Evolutionary conservation across 2,888 invertebrate genomes (phyloP), one percentile per base, ranked within the genome.

Genomic region (Kuschelorhynchus macadamiae): DNA sequence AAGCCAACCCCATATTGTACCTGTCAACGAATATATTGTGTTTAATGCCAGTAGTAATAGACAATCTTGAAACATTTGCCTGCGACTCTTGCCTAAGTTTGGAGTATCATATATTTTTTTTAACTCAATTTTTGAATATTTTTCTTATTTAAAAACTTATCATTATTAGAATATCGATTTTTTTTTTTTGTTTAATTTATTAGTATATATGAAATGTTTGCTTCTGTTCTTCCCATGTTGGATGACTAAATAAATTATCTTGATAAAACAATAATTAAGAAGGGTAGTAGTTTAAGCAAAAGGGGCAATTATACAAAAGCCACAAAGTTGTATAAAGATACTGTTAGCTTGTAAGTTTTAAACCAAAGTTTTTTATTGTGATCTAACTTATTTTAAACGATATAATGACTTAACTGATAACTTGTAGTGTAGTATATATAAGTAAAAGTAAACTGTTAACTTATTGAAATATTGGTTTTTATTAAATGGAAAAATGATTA

Each of bases 21-120:
- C 80, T 77, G 75, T 73, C 68, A 80, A 76, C 68, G 78, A 80
- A 71, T 78, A 79, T 56, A 70, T 77, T 36, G 69, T 78, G 39
- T 74, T 79, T 67, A 76, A 11, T 18, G 36, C 39, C 46, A 30
- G n/a, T 11, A n/a, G 14, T 49, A 36, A 21, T 60, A 49, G 36
- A 33, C 49, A 60, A 57, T 57, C 46, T 49, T 60, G 39, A 20
- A 36, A 18, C 3, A 18, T 30, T 56, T 41, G 5, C 42, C 36
- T 18, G 17, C 1, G 11, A 8, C 12, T 47, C 25, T 47, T 47
- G 30, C 36, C 36, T 36, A 12, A n/a, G 30, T 30, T 30, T 30
- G 36, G n/a, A 36, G 12, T 36, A 36, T 36, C 11, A 25, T n/a
- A n/a, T n/a, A n/a, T n/a, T n/a, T n/a, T n/a, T n/a, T n/a, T n/a